A percentile compares a stretch with the other conserved stretches of the same genome.
These are phyloP conservation scores for Andrena minutula DNA, from an alignment of 2,888 invertebrate species.

Conservation along the genomic window DNA sequence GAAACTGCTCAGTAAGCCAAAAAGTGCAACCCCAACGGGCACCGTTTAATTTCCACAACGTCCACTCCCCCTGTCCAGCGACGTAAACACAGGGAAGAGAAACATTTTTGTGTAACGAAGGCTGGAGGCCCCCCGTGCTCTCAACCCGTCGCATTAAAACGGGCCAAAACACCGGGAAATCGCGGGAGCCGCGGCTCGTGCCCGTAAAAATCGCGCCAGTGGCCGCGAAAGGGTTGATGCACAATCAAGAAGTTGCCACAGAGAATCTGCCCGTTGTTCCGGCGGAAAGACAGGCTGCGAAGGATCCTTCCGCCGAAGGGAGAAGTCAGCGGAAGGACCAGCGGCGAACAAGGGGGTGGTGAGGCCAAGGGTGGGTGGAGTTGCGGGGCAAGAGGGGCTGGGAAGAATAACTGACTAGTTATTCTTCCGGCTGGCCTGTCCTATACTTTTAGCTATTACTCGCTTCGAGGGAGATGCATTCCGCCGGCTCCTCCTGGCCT, in stretches of 20 bases:
- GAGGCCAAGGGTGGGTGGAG: constrained; percentile 5
- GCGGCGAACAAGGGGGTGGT: constrained; percentile 25
- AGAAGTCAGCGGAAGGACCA: constrained; percentile 25
- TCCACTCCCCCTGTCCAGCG: not conserved
- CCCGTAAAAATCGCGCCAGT: constrained; percentile 50
- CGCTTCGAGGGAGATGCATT: constrained; percentile 77
- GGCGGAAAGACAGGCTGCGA: constrained; percentile 45
- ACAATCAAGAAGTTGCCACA: constrained; percentile 59
- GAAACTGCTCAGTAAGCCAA: no score
- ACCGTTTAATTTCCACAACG: not conserved
- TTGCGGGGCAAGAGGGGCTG: constrained; percentile 12
- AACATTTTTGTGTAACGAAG: not conserved
- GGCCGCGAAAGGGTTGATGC: constrained; percentile 58
- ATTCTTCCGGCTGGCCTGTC: constrained; percentile 75
- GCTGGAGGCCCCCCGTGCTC: not conserved
- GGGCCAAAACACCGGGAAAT: constrained; percentile 10
- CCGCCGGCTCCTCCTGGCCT: constrained; percentile 69
- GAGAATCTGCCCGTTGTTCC: constrained; percentile 63
- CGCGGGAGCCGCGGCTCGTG: not conserved
- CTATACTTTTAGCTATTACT: constrained; percentile 74
- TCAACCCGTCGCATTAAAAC: constrained; percentile 17
- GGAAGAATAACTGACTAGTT: constrained; percentile 65
- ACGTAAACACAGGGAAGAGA: not conserved
- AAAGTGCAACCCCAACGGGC: not conserved
- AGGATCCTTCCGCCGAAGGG: constrained; percentile 47